Conservation (phyloP, 2,888 invertebrate genomes). For the Drosophila yooni region DNA sequence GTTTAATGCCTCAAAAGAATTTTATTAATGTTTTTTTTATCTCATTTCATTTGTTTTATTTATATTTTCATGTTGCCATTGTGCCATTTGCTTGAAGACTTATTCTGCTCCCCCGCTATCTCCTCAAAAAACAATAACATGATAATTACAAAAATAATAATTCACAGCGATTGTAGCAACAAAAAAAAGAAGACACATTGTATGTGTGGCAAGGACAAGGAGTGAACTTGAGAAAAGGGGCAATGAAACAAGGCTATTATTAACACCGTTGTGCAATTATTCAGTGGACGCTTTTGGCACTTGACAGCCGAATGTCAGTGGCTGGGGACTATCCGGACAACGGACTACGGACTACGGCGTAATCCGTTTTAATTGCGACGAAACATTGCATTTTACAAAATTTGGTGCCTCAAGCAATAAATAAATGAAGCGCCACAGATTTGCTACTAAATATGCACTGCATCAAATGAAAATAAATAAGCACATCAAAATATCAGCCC, state of each 20-base stretch:
- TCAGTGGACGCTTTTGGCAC: slow-evolving; percentile 45
- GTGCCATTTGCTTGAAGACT: background rate
- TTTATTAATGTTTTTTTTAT: background rate
- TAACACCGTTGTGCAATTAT: slow-evolving; percentile 52
- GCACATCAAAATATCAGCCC: background rate
- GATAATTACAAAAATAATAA: slow-evolving; percentile 3
- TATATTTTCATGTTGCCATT: background rate
- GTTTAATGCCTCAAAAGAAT: background rate
- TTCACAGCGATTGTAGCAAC: background rate
- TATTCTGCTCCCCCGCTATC: background rate
- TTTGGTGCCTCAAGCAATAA: slow-evolving; percentile 28
- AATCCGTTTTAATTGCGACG: slow-evolving; percentile 47
- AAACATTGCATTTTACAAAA: slow-evolving; percentile 38
- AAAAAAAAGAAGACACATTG: slow-evolving; percentile 8
- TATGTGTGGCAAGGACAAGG: background rate
- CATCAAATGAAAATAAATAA: slow-evolving; percentile 47
- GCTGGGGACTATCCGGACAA: slow-evolving; percentile 1
- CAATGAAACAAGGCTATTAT: slow-evolving; percentile 38
- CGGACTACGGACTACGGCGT: slow-evolving; percentile 4
- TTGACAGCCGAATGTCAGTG: slow-evolving; percentile 53
- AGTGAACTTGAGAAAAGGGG: background rate
- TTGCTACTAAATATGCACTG: slow-evolving; percentile 43
- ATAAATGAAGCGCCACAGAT: slow-evolving; percentile 36
- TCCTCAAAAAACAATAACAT: background rate
- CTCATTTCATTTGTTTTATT: background rate